Evolutionary conservation across 2,113 vertebrate species (phyloP), one percentile per base, ranked within the genome.

Genomic region (Pardalotus punctatus): DNA sequence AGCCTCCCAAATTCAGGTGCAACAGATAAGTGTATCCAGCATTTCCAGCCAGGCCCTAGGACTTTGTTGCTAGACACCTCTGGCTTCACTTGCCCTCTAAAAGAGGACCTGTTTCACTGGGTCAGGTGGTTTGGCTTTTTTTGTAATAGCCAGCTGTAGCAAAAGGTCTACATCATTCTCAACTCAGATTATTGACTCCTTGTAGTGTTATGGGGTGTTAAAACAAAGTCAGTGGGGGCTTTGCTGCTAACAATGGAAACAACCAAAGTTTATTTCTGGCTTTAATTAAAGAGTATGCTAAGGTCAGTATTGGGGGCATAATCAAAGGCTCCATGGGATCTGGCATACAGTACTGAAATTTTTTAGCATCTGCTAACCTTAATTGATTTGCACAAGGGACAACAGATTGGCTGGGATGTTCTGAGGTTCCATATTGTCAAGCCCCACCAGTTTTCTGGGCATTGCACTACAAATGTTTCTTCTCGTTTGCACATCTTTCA

Each of bases 281-380:
- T 87, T 80, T 85, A 87, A 57, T 66, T 83, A 77, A 89, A 69
- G 45, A 94, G n/a, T 73, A 53, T 24, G 21, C 12, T 87, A 85
- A 91, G 50, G 38, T 65, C 70, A 85, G 28, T 58, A 17, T 70
- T 77, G 58, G 50, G 78, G 47, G 17, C 47, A 72, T 67, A 93
- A 31, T 82, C 78, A 77, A 87, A 88, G 42, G 20, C 81, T 88
- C 58, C 13, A 12, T 61, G 60, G 54, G 62, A 80, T 86, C 74
- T 95, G 90, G 71, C 54, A 12, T 69, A 58, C 31, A 0, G 0
- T 70, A 31, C 27, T 3, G 4, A 82, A 88, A 66, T 62, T 56
- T 88, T 93, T 79, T 79, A 94, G 66, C 90, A 82, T 90, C 92
- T 96, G 90, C 67, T 97, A 78, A 65, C 54, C 38, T 93, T 91